Conservation (phyloP, 2,888 invertebrate genomes). For the Pedicia rivosa region DNA sequence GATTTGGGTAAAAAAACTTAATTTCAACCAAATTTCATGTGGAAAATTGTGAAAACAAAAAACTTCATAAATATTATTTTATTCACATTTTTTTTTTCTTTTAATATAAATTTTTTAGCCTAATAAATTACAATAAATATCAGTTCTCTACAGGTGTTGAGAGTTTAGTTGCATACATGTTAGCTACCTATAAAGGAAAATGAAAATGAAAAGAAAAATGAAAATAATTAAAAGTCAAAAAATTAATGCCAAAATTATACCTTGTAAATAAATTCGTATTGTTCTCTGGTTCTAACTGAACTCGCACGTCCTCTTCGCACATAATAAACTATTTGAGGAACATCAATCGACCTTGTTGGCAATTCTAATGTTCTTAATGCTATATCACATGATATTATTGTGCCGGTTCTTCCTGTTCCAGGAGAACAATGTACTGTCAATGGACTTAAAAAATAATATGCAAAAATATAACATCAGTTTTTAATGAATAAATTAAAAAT, state of each 20-base stretch:
- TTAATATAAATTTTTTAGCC: no score
- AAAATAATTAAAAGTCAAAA: background rate
- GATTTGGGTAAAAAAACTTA: no score
- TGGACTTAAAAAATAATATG: slow-evolving; percentile 36
- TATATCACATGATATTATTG: slow-evolving; percentile 71
- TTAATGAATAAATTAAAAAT: slow-evolving; percentile 3
- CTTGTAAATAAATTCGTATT: slow-evolving; percentile 85
- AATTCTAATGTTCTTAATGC: slow-evolving; percentile 71
- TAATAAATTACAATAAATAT: no score
- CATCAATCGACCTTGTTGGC: slow-evolving; percentile 61
- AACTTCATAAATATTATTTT: no score
- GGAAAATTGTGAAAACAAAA: no score
- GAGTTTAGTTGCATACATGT: slow-evolving; percentile 69
- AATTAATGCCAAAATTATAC: slow-evolving; percentile 30
- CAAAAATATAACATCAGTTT: background rate
- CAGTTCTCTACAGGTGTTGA: slow-evolving; percentile 45
- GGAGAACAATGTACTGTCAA: slow-evolving; percentile 76
- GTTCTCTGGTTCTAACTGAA: slow-evolving; percentile 78
- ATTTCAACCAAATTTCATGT: no score
- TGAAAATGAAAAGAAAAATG: background rate
- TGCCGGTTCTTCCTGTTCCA: slow-evolving; percentile 80
- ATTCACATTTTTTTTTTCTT: no score
- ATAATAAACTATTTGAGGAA: slow-evolving; percentile 70
- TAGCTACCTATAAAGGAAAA: slow-evolving; percentile 47
- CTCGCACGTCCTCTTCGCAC: slow-evolving; percentile 79